A percentile compares a stretch with the other conserved stretches of the same genome.
Evolutionary conservation across 2,113 vertebrate species (phyloP).

Genomic region (Heterocephalus glaber): DNA sequence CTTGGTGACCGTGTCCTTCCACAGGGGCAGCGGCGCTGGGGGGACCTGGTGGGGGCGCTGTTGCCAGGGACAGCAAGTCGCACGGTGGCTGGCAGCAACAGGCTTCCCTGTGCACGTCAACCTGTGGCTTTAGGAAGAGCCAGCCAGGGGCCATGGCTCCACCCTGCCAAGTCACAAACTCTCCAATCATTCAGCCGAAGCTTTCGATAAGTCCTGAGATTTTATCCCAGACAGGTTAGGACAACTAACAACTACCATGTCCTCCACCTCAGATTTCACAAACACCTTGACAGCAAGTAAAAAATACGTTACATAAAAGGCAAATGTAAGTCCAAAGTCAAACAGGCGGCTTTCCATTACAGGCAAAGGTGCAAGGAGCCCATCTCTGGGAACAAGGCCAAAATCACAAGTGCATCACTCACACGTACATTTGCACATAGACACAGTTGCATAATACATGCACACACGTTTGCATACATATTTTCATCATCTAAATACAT

Average conservation of each 20-base stretch:
- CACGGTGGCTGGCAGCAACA: neutral
- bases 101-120: neutral
- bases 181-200: too few species aligned
- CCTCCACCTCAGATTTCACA: neutral
- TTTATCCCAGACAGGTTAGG: neutral
- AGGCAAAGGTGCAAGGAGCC: too few species aligned
- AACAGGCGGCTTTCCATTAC: neutral
- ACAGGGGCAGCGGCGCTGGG: fast-evolving
- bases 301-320: neutral
- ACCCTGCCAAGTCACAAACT: neutral
- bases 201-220: neutral
- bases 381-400: neutral
- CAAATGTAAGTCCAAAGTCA: neutral
- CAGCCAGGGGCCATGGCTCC: neutral
- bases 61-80: neutral
- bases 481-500: neutral
- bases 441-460: neutral
- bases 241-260: neutral
- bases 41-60: neutral
- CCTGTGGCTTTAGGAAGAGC: neutral
- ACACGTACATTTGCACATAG: neutral
- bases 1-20: fast-evolving
- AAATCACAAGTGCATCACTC: neutral
- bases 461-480: neutral
- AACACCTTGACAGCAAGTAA: neutral